Evolutionary conservation across 2,888 invertebrate species (phyloP).

Genomic region (Xestia sexstrigata): DNA sequence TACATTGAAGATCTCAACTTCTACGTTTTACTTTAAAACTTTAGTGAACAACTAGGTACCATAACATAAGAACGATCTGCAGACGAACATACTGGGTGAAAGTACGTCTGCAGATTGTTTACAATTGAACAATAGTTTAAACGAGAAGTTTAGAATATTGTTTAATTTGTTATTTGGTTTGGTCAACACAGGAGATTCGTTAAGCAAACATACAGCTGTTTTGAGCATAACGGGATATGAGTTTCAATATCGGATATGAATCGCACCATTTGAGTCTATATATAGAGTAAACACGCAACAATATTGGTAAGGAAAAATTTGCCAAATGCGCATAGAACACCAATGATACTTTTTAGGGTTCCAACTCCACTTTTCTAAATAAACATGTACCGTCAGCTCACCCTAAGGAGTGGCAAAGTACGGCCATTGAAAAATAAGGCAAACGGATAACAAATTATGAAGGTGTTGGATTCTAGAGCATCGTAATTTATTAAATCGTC

Average conservation of each 20-base stretch:
- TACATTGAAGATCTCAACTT: neutral
- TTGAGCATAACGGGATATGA: neutral
- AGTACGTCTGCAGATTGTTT: neutral
- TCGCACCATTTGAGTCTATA: conserved; percentile 13
- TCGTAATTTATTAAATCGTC: neutral
- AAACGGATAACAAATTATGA: neutral
- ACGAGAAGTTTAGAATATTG: too few species aligned
- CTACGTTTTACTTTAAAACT: neutral
- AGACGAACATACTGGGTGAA: neutral
- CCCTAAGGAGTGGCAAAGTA: neutral
- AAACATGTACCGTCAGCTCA: neutral
- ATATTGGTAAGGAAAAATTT: conserved; percentile 22
- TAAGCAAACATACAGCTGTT: conserved; percentile 18
- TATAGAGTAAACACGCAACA: conserved; percentile 28
- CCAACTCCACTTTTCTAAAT: neutral
- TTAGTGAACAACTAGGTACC: neutral
- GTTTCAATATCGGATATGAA: conserved; percentile 9
- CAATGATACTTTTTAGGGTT: conserved; percentile 20
- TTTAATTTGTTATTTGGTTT: neutral
- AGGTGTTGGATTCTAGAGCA: neutral
- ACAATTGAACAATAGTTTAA: conserved; percentile 8
- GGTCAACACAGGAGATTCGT: neutral
- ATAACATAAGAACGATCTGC: too few species aligned
- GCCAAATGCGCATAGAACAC: conserved; percentile 43
- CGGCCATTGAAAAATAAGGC: neutral